Evolutionary conservation across 2,888 invertebrate genomes (phyloP).

Genomic region (Drosophila anomalata): DNA sequence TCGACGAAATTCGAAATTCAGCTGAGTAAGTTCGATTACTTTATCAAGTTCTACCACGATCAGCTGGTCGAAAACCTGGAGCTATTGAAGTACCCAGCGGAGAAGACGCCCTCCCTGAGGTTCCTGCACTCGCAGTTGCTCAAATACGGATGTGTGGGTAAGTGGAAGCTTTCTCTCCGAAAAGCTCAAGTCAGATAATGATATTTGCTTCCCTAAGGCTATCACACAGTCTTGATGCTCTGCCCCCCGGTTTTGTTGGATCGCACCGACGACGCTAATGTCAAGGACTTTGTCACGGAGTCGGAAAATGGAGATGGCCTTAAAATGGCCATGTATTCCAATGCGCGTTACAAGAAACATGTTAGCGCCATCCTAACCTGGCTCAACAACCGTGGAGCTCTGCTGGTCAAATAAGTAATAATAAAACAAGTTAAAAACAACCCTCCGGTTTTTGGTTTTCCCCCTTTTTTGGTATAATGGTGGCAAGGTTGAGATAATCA

Average conservation of each 20-base stretch:
- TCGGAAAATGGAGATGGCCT: conserved; percentile 43
- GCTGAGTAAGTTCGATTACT: conserved; percentile 71
- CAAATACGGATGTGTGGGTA: conserved; percentile 68
- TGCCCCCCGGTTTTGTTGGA: conserved; percentile 55
- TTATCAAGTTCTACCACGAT: conserved; percentile 75
- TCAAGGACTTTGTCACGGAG: conserved; percentile 55
- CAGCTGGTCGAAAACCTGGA: conserved; percentile 63
- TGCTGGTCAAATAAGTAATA: conserved; percentile 10
- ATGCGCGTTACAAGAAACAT: conserved; percentile 66
- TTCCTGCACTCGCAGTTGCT: conserved; percentile 68
- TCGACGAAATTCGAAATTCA: conserved; percentile 71
- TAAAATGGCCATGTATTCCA: conserved; percentile 55
- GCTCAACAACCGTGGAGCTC: conserved; percentile 70
- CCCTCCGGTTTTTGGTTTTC: too few species aligned
- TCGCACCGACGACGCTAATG: conserved; percentile 49
- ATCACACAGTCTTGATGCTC: conserved; percentile 26
- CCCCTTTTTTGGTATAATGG: too few species aligned
- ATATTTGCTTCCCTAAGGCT: conserved; percentile 15
- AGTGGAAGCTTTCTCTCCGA: conserved; percentile 21
- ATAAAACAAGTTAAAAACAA: not conserved
- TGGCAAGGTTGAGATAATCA: too few species aligned
- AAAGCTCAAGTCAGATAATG: not conserved
- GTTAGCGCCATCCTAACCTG: conserved; percentile 69
- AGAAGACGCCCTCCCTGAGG: conserved; percentile 58
- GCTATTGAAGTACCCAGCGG: conserved; percentile 64